Base-by-base conservation (phyloP, 2,888 invertebrate species). In the Drosophila mayaguana region DNA sequence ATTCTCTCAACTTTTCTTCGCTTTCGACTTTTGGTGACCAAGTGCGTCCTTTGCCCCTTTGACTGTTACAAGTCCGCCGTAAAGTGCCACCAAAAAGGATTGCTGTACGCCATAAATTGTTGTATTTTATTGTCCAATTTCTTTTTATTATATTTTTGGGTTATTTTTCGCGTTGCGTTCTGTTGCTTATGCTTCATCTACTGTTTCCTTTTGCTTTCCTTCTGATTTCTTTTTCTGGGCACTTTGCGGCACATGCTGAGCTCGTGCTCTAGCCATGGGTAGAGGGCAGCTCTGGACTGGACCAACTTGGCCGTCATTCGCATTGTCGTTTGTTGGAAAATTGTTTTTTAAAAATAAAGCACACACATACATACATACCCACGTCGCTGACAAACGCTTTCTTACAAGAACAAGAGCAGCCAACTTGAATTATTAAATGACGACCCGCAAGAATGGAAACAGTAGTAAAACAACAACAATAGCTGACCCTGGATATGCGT, bases 111-210 rank as follows among this genome's bases (percentile, higher is more conserved):
- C 81, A 89, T 87, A 87, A 87, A 87, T 87, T 87, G 81, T 80
- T 84, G 88, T 89, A 87, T 89, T 87, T 87, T 87, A 87, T 89
- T 89, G 87, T 87, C 85, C 88, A 87, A 87, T 87, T 87, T 87
- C 82, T 89, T 89, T 87, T 89, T 87, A 87, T 89, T 87, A 89
- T 87, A 83, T 86, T 81, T 84, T 76, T 80, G 72, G 75, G 69
- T 72, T 72, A 71, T 85, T 82, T 81, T 81, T 72, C 72, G 82
- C 82, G 77, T 63, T 78, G 72, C 71, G 71, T 78, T 78, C 78
- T 80, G 76, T 77, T 78, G 83, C 88, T 83, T 82, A 78, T 87
- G 83, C 83, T 80, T 87, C 83, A 83, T 83, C 85, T 87, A 84
- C 78, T 80, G 78, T 72, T 87, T 79, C 64, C 71, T 51, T 70